phyloP scores from a whole-genome alignment of 2,888 invertebrate genomes.

The Mongoloraphidia duomilia region DNA sequence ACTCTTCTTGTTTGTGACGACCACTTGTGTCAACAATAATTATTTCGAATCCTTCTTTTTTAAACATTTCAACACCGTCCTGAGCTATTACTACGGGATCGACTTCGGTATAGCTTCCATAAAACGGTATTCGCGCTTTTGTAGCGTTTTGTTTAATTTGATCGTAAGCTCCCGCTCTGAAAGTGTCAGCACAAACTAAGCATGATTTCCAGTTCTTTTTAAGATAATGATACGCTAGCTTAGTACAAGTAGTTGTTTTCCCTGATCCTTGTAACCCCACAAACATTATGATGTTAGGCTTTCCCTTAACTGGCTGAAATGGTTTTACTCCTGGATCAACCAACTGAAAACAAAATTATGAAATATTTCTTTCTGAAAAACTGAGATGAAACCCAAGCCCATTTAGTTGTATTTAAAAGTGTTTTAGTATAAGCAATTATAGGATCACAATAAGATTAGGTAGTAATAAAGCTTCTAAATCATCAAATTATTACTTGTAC shows the following conservation, averaged over 20 bases:
- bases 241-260: constrained; percentile 99
- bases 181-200: constrained; percentile 97
- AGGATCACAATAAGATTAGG: too few relatives aligned
- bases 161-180: constrained; percentile 99
- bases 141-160: constrained; percentile 99
- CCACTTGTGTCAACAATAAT: constrained; percentile 99
- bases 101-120: constrained; percentile 98
- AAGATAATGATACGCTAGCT: constrained; percentile 95
- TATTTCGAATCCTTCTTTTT: constrained; percentile 96
- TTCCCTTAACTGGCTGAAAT: constrained; percentile 89
- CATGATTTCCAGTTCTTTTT: constrained; percentile 99
- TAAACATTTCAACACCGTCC: constrained; percentile 98
- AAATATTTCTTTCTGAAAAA: too few relatives aligned
- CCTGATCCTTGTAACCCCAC: constrained; percentile 98
- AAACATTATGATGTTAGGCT: constrained; percentile 96
- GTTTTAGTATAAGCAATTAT: too few relatives aligned
- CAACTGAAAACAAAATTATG: too few relatives aligned
- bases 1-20: constrained; percentile 97
- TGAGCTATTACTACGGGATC: constrained; percentile 98
- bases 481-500: constrained; percentile 74
- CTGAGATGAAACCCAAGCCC: too few relatives aligned
- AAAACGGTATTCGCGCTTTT: constrained; percentile 98
- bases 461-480: too few relatives aligned
- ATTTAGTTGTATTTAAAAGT: too few relatives aligned
- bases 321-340: constrained; percentile 55